Evolutionary conservation across 2,888 invertebrate species (phyloP), one percentile per base, ranked within the genome.

Genomic region (Ischnus inquisitorius): DNA sequence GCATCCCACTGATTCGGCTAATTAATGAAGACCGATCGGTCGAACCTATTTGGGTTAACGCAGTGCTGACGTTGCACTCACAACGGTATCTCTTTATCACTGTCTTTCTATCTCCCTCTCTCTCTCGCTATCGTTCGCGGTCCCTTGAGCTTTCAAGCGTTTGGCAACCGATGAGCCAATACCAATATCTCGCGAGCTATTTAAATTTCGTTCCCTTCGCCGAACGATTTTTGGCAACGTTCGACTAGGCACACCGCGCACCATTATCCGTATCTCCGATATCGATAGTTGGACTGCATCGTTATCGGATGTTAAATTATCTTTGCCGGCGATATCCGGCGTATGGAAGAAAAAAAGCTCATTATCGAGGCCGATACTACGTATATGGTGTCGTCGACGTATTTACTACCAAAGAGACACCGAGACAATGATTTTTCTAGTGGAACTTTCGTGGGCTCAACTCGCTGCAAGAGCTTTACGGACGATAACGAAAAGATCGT

Each of bases 21-120:
- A 92, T 92, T 92, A 92, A 91, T 91, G 89, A 90, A 88, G 89
- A 91, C 90, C 90, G 91, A 91, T 92, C 91, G 92, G 90, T 90
- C 87, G 87, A 86, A 87, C 89, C 90, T 88, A 91, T 91, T 90
- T 89, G 86, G 89, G 88, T 88, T 90, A 88, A 88, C 88, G 89
- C 82, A 86, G 81, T 89, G 89, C 90, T 88, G 90, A 90, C 88
- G 87, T 79, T 74, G 88, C 87, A 81, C 85, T 87, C 86, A 75
- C 87, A 83, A 82, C 84, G 67, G 82, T 67, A 65, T 77, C 82
- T 71, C n/a, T 76, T 51, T 69, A 60, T 79, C 48, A 78, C 34
- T 54, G 14, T 62, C 57, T 79, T 39, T 60, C 4, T n/a, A 25
- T 25, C 60, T 60, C 16, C 64, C 80, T 80, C 65, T 34, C n/a